A percentile compares a stretch with the other conserved stretches of the same genome.
phyloP scores from a whole-genome alignment of 2,797 vertebrate species.

The Orientallactaga sibirica region DNA sequence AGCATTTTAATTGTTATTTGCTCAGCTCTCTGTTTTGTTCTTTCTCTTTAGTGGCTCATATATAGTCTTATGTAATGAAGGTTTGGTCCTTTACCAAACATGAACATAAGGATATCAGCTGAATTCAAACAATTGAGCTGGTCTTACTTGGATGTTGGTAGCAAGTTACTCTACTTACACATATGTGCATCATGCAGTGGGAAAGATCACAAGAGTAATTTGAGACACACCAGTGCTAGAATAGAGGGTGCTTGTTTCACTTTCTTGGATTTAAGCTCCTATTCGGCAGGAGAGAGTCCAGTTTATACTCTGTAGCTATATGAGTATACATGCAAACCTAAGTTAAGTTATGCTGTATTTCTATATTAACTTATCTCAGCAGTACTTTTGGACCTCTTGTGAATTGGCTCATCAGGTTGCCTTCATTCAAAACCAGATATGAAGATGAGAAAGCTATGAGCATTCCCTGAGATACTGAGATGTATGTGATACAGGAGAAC shows the following conservation, averaged over 20 bases:
- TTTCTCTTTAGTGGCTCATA: slow-evolving; percentile 2
- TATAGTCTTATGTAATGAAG: neutral
- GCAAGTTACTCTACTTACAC: neutral
- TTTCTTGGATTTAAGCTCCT: slow-evolving; percentile 45
- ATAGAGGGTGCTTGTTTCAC: neutral
- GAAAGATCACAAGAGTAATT: neutral
- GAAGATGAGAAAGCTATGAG: neutral
- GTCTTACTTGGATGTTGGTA: neutral
- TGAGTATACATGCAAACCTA: neutral
- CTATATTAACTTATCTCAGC: neutral
- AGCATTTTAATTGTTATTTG: slow-evolving; percentile 55
- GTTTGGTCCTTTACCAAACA: neutral
- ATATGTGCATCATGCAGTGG: neutral
- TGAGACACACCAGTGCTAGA: neutral
- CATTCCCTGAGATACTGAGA: neutral
- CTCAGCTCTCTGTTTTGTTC: slow-evolving; percentile 37
- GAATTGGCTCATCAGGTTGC: neutral
- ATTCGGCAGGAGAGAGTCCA: neutral
- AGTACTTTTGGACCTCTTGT: neutral
- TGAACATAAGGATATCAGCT: neutral
- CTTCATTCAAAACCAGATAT: neutral
- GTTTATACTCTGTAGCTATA: neutral
- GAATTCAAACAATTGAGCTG: neutral
- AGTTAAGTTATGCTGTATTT: neutral
- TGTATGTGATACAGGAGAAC: neutral